phyloP scores from a whole-genome alignment of 2,113 vertebrate genomes.

The Elephantulus edwardii region DNA sequence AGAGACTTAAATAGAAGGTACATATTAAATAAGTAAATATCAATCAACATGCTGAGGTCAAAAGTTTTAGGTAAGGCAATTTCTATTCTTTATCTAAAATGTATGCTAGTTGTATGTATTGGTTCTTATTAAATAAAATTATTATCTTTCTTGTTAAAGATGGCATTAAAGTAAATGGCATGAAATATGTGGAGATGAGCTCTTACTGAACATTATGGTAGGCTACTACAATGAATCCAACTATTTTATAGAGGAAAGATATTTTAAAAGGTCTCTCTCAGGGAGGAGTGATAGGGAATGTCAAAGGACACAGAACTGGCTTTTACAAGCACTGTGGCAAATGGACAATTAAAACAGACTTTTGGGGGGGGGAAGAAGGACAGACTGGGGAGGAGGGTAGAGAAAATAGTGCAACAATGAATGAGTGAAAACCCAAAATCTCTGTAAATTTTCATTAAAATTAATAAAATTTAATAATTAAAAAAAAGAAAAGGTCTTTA shows the following conservation, averaged over 20 bases:
- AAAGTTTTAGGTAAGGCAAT: background rate
- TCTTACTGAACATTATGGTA: conserved; percentile 18
- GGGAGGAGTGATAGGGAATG: no score
- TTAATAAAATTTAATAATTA: no score
- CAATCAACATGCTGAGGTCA: background rate
- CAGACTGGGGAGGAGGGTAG: no score
- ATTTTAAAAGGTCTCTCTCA: background rate
- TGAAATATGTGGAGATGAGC: background rate
- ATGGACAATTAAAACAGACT: no score
- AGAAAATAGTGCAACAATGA: no score
- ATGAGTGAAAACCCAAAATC: no score
- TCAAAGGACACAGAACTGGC: no score
- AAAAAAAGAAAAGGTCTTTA: background rate
- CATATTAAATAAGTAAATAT: conserved; percentile 5
- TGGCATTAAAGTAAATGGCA: background rate
- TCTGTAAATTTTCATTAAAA: no score
- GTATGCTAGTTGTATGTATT: background rate
- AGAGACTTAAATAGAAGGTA: background rate
- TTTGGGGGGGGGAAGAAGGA: no score
- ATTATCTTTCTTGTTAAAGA: background rate
- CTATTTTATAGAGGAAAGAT: background rate
- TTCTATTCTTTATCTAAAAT: background rate
- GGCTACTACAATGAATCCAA: background rate
- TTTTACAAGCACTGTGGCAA: no score
- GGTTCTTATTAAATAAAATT: background rate